Base-by-base conservation (phyloP, 2,797 vertebrate species). In the Eptatretus atami region DNA sequence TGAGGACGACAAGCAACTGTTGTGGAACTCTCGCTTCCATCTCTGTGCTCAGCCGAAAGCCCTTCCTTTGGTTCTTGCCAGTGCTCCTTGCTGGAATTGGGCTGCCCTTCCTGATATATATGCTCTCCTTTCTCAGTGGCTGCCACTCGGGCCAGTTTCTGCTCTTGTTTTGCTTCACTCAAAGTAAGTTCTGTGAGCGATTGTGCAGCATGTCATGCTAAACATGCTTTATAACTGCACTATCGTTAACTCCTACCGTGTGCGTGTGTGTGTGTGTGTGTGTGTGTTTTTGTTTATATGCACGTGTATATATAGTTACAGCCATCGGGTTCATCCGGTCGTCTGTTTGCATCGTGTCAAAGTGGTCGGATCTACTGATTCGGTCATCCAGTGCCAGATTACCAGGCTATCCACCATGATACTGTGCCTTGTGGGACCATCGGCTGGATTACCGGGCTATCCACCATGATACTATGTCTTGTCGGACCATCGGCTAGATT, bases 11-110 rank as follows among this genome's bases (percentile, higher is more conserved):
- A 83, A 80, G 72, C 76, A 78, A 66, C 79, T 95, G 68, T 71
- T 98, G n/a, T 98, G 92, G 92, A 83, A 95, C 68, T 84, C 83
- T 65, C 77, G 80, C 64, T 76, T 80, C 66, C 78, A 85, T 69
- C 92, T 84, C 69, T 66, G 73, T 64, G 73, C 71, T 67, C 73
- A 83, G 67, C 71, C 77, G 67, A 76, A 74, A 70, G 82, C 82
- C 71, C 79, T 98, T 70, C 85, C 87, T 64, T 92, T 87, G 74
- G 73, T 95, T 66, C 67, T 98, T 72, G 78, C 78, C 69, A 85
- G 86, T 68, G 81, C 76, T 6, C 83, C 87, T 71, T 83, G 80
- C 72, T 96, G 92, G 92, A 82, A 92, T 71, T 83, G 83, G 80
- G 76, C 75, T 72, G 84, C 76, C 72, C 79, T 93, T 71, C 76